Evolutionary conservation across 1,140 invertebrate genomes (phyloP), one percentile per base, ranked within the genome.

Genomic region (Cephus cinctus): DNA sequence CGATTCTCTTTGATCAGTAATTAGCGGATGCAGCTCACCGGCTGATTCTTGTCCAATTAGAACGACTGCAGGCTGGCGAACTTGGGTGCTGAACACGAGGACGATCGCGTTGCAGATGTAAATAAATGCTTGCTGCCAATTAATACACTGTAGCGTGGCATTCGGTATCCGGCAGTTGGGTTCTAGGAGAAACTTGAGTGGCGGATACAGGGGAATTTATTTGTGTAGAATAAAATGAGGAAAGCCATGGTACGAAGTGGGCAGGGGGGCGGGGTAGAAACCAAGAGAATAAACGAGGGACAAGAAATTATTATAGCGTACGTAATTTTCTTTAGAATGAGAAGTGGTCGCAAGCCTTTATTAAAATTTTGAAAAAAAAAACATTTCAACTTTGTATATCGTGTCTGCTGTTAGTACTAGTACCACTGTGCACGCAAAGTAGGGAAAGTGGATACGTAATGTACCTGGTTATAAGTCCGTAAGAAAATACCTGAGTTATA

Each of bases 21-120:
- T 71, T 71, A 67, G 60, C 51, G 45, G 41, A 49, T 54, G 54
- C 49, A 50, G 54, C 53, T 43, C 50, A 51, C 41, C 47, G 56
- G 53, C 56, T 54, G 53, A 59, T 60, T 69, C 62, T 61, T 61
- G 62, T 73, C 60, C 67, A 71, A 71, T 71, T 70, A 73, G 54
- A 57, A 55, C 62, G 53, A 43, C 30, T 51, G 18, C 43, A 2
- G 41, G 39, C 50, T 47, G 30, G 42, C 14, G n/a, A n/a, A n/a
- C n/a, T 27, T n/a, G n/a, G 25, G 1, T 36, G 11, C 16, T 19
- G 18, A 11, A 19, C n/a, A 16, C 49, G 47, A 52, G 8, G 4
- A 36, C 2, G 6, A 9, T 30, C 27, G 27, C 9, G 2, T 36
- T 11, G 34, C 34, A 8, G 34, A n/a, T n/a, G n/a, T n/a, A n/a